These are phyloP conservation scores for Lagenorhynchus albirostris DNA, from an alignment of 2,113 vertebrate species.

Conservation along the genomic window DNA sequence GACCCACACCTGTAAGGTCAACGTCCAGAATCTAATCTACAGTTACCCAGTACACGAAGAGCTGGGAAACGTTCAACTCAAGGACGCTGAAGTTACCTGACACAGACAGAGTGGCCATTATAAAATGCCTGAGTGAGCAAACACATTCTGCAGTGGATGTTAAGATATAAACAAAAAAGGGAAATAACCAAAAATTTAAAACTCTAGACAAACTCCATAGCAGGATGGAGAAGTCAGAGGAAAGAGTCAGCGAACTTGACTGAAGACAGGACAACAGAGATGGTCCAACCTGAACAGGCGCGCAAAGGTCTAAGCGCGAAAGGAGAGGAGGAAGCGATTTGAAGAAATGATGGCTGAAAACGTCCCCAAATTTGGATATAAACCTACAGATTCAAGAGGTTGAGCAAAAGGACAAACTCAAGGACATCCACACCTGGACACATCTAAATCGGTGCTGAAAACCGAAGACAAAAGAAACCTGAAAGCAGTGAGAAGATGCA, in stretches of 20 bases:
- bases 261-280: not conserved
- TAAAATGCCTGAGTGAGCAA: no score
- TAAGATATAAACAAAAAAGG: not conserved
- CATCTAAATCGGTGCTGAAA: fast-evolving
- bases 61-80: not conserved
- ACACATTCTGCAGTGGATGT: fast-evolving
- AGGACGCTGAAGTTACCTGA: fast-evolving
- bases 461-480: fast-evolving
- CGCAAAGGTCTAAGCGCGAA: not conserved
- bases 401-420: no score
- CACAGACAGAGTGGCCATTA: fast-evolving
- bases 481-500: not conserved
- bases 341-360: not conserved
- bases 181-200: not conserved
- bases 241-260: fast-evolving
- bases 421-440: not conserved
- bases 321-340: not conserved
- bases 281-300: no score
- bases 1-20: not conserved
- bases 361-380: fast-evolving
- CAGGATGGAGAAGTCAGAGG: no score
- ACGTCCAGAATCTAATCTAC: fast-evolving
- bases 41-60: no score
- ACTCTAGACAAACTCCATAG: not conserved
- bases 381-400: not conserved